Conservation (phyloP, 2,113 vertebrate genomes). For the Crotalus helleri region DNA sequence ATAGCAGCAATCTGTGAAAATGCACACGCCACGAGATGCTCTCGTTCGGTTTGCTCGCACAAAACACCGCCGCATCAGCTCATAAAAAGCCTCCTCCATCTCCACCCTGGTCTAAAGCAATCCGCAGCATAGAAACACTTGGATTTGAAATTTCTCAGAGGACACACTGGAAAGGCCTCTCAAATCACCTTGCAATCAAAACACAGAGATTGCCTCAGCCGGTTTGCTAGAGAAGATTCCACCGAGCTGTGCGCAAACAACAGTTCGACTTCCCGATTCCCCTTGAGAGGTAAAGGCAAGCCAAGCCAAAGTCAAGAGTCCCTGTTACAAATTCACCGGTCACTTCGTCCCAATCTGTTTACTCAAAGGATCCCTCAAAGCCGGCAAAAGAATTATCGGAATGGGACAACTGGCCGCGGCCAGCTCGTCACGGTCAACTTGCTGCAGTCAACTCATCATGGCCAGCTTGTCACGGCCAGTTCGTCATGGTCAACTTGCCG, state of each 20-base stretch:
- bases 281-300: not conserved
- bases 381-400: not conserved
- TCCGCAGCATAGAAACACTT: too few species aligned
- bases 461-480: too few species aligned
- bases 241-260: too few species aligned
- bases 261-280: not conserved
- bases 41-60: not conserved
- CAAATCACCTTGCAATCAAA: not conserved
- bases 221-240: too few species aligned
- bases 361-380: not conserved
- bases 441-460: too few species aligned
- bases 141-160: not conserved
- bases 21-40: not conserved
- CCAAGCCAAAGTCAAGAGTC: not conserved
- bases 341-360: not conserved
- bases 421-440: too few species aligned
- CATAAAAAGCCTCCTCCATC: not conserved
- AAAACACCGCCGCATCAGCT: not conserved
- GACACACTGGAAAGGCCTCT: fast-evolving
- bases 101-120: not conserved
- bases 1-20: not conserved
- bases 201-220: not conserved
- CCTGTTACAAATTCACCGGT: not conserved
- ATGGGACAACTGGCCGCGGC: not conserved
- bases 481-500: too few species aligned